A percentile compares a stretch with the other conserved stretches of the same genome.
These are phyloP conservation scores for Lamprologus ornatipinnis DNA, from an alignment of 2,113 vertebrate genomes.

Conservation along the genomic window DNA sequence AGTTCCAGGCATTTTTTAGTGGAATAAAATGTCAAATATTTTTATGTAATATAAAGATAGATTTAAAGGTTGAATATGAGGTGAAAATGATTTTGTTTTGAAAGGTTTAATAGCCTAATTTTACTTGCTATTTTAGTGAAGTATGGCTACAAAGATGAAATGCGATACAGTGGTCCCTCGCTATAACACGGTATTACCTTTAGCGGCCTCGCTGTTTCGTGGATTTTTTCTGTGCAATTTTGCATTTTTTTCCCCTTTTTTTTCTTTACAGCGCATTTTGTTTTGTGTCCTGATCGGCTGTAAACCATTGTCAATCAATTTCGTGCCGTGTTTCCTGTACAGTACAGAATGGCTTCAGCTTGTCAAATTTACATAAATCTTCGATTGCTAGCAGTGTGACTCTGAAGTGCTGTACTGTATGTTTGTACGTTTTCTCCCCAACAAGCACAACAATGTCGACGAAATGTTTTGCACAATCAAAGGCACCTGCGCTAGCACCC, in stretches of 20 bases:
- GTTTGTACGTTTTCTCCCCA: neutral
- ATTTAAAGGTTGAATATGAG: neutral
- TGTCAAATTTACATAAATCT: neutral
- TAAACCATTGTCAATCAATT: neutral
- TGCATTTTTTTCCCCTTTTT: rapidly evolving
- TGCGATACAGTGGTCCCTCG: neutral
- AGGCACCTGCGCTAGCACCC: neutral
- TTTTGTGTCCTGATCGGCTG: neutral
- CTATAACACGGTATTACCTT: neutral
- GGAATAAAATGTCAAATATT: neutral
- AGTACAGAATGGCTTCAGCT: neutral
- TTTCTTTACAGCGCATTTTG: neutral
- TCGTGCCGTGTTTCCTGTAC: neutral
- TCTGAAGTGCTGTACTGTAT: neutral
- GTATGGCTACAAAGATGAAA: neutral
- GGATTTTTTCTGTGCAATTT: neutral
- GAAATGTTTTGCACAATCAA: neutral
- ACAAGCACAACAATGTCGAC: rapidly evolving
- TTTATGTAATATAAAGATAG: neutral
- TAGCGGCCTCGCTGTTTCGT: neutral
- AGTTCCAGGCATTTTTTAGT: neutral
- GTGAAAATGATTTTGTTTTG: neutral
- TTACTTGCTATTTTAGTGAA: neutral
- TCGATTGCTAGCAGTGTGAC: neutral
- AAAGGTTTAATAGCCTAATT: neutral